Conservation (phyloP, 2,888 invertebrate species). For the Cataglyphis albicans region DNA sequence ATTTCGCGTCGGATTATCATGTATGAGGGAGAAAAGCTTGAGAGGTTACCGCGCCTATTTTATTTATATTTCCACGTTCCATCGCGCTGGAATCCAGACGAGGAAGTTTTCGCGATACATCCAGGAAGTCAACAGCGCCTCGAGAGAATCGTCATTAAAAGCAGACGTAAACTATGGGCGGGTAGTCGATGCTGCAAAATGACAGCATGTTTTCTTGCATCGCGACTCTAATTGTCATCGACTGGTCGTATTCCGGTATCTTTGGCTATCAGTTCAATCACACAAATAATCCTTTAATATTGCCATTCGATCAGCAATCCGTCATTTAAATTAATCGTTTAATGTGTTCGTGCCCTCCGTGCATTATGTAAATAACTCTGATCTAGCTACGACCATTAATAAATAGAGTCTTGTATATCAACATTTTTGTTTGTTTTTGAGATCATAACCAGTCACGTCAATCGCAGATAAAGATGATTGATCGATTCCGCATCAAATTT, state of each 20-base stretch:
- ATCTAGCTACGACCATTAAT: background rate
- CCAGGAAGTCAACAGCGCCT: constrained; percentile 43
- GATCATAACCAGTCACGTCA: constrained; percentile 6
- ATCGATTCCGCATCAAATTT: background rate
- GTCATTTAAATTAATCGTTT: constrained; percentile 44
- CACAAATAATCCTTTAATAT: background rate
- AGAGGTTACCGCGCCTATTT: constrained; percentile 34
- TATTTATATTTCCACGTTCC: constrained; percentile 53
- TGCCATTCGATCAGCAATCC: background rate
- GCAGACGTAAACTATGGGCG: background rate
- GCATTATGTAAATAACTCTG: constrained; percentile 22
- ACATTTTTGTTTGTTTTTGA: background rate
- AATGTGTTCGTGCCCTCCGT: constrained; percentile 13
- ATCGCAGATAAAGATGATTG: constrained; percentile 9
- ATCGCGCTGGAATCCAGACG: constrained; percentile 51
- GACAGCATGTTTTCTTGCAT: constrained; percentile 13
- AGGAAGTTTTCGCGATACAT: constrained; percentile 46
- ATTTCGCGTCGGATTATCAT: constrained; percentile 48
- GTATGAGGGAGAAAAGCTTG: constrained; percentile 14
- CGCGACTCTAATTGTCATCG: background rate
- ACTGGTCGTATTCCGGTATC: constrained; percentile 18
- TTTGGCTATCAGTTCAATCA: background rate
- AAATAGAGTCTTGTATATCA: background rate
- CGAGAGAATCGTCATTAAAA: constrained; percentile 42
- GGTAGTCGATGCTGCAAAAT: constrained; percentile 23